Base-by-base conservation (phyloP, 2,113 vertebrate genomes). In the Nycticorax nycticorax region DNA sequence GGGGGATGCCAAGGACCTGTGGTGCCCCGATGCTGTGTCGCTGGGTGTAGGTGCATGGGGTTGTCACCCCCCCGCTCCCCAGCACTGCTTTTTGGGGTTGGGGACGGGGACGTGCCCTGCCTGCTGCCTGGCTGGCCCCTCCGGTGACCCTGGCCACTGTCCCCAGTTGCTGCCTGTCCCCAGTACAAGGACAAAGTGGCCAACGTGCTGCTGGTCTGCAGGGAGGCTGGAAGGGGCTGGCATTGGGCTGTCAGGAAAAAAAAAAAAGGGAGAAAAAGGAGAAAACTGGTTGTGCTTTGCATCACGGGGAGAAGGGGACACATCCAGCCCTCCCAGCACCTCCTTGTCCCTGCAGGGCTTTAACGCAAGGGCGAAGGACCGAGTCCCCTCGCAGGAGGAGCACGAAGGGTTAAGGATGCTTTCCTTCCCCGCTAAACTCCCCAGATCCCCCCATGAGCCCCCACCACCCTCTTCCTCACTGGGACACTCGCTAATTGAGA, bases 401-500 rank as follows among this genome's bases (percentile, higher is more conserved):
- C 32, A 28, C 1, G 8, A 90, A 88, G 87, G 77, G 68, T 92
- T 93, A 82, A 95, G 66, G 95, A 87, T 82, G 67, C 48, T 32
- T 59, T 24, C n/a, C 35, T 35, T 27, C 45, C 56, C 45, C 5
- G 3, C n/a, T n/a, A 33, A 13, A 33, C 3, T 37, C 50, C 76
- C 79, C 83, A 52, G 0, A 1, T 18, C 6, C 55, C 71, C 24
- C 48, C 57, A 15, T 0, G 45, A 48, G 37, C 84, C 57, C 50
- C 66, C 47, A 8, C 89, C 93, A 75, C 52, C 85, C 72, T 12
- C 12, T 72, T 87, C 92, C 89, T 71, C 12, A 18, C 60, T 15
- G 78, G 80, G 90, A 94, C 94, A 91, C 86, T 86, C 93, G 14
- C 97, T 98, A 98, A 99, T 98, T 98, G 98, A 99, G 98, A 98